Base-by-base conservation (phyloP, 1,140 invertebrate species). In the Lithobius niger region DNA sequence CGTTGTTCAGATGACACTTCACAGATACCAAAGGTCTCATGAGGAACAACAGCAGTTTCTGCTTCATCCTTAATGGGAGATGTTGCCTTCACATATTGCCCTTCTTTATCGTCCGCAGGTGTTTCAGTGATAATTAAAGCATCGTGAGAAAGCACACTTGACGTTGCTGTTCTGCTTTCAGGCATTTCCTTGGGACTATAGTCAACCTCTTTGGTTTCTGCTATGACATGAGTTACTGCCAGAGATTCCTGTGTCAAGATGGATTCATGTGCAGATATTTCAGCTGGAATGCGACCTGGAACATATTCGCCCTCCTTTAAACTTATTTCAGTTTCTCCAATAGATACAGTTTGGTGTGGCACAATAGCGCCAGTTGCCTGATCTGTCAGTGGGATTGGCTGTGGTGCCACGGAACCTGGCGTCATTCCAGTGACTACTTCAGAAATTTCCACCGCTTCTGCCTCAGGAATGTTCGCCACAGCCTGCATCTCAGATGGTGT, bases 241-340 rank as follows among this genome's bases (percentile, higher is more conserved):
- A 74, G 66, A 19, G 74, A 72, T 43, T 64, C 51, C 57, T 66
- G 68, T 27, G 69, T 61, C 60, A 40, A 40, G 77, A 77, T 10
- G 68, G 65, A 16, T 79, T 59, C 59, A 76, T 71, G 27, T 0
- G 75, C 78, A 40, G 61, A 64, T 62, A 78, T 77, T 26, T 56
- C 54, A 36, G 73, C 71, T n/a, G 76, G 76, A 59, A 63, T 66
- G 2, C 67, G 28, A 21, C 74, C 67, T 55, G 63, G 63, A 10
- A 60, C 64, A 57, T 76, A 72, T 57, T 70, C 55, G 45, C 68
- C 67, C 72, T 81, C 79, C 60, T 76, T 80, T 61, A 80, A 77
- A 4, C 68, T 73, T 21, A 69, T 59, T 66, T 77, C 66, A 59
- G 75, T 70, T 59, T 79, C 63, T 40, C 64, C 67, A 3, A 81